Evolutionary conservation across 2,113 vertebrate species (phyloP).

Genomic region (Megaptera novaeangliae): DNA sequence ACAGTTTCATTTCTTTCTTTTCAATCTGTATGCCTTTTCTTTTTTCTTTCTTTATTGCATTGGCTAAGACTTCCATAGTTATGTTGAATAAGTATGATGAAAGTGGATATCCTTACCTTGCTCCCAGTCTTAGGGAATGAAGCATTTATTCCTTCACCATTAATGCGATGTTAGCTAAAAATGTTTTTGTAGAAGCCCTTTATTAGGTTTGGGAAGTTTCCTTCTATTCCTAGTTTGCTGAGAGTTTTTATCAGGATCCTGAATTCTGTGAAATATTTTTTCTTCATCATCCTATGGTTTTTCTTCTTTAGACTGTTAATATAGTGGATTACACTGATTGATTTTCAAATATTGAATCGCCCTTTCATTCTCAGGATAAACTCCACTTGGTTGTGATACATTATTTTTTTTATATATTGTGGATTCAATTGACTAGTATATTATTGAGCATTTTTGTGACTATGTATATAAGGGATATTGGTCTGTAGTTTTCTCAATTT

Average conservation of each 20-base stretch:
- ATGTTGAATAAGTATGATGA: neutral
- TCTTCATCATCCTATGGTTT: neutral
- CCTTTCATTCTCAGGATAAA: neutral
- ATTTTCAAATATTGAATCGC: neutral
- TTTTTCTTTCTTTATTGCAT: neutral
- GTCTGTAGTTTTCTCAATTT: neutral
- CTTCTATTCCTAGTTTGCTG: neutral
- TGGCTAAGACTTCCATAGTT: neutral
- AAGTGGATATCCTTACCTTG: neutral
- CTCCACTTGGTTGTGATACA: neutral
- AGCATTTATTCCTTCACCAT: neutral
- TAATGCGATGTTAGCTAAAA: neutral
- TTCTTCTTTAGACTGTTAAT: slow-evolving; percentile 17
- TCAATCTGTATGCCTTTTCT: neutral
- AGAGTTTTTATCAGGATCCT: neutral
- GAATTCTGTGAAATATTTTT: neutral
- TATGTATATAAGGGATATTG: neutral
- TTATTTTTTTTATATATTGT: neutral
- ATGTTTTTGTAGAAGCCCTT: neutral
- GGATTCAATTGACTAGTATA: neutral
- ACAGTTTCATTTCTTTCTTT: neutral
- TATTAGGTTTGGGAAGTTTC: neutral
- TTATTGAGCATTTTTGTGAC: neutral
- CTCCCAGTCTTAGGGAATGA: neutral
- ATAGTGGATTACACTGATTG: neutral